phyloP scores from a whole-genome alignment of 2,797 vertebrate species.

The Cyclura pinguis region DNA sequence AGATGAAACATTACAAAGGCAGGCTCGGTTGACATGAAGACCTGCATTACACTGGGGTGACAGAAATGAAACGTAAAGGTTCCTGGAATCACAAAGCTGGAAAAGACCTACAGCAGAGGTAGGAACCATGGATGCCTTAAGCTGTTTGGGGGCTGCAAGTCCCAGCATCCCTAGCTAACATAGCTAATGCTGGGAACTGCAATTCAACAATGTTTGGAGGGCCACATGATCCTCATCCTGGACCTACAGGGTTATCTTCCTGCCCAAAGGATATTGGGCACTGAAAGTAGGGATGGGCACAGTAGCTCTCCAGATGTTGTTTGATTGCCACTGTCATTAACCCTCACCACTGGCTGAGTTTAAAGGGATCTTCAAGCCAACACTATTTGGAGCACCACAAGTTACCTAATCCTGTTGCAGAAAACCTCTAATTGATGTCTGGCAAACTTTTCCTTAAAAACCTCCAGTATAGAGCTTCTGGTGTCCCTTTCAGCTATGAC shows the following conservation, averaged over 20 bases:
- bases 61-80: conserved; percentile 9
- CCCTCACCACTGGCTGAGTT: no score
- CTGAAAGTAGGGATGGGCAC: no score
- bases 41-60: not conserved
- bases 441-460: conserved; percentile 7
- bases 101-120: conserved; percentile 37
- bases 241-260: no score
- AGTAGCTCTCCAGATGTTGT: no score
- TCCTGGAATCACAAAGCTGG: conserved; percentile 51
- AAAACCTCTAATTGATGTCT: conserved; percentile 7
- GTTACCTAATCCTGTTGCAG: conserved; percentile 5
- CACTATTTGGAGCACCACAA: not conserved
- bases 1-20: conserved; percentile 17
- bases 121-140: not conserved
- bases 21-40: not conserved
- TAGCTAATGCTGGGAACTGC: no score
- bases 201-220: not conserved
- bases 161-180: no score
- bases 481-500: not conserved
- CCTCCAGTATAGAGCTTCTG: not conserved
- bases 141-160: not conserved
- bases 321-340: no score
- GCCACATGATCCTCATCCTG: no score
- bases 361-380: no score
- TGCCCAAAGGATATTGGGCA: no score